Evolutionary conservation across 2,888 invertebrate species (phyloP).

Genomic region (Cephalotes varians): DNA sequence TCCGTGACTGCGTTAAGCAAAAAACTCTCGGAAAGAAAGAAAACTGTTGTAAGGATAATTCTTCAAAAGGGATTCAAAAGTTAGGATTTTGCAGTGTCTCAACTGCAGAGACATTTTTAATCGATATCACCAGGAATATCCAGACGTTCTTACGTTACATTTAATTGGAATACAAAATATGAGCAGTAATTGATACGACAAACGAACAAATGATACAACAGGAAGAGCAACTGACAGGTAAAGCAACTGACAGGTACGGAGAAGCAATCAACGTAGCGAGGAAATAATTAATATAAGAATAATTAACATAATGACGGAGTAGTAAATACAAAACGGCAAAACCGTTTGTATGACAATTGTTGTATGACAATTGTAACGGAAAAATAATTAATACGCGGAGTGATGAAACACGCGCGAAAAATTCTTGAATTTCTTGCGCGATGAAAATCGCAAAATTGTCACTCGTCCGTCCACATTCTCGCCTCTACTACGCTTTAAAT

Average conservation of each 20-base stretch:
- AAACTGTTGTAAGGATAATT: neutral
- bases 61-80: neutral
- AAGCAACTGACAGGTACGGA: neutral
- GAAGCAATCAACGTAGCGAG: conserved; percentile 20
- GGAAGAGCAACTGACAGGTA: conserved; percentile 6
- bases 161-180: neutral
- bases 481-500: conserved; percentile 30
- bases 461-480: conserved; percentile 2
- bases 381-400: conserved; percentile 1
- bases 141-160: neutral
- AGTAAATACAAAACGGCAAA: neutral
- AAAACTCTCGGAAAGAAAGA: neutral
- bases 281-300: conserved; percentile 7
- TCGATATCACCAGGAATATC: neutral
- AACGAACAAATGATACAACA: conserved; percentile 17
- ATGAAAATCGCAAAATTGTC: conserved; percentile 14
- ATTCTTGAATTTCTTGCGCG: neutral
- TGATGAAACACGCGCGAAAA: neutral
- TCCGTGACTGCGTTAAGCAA: neutral
- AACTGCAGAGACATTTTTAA: neutral
- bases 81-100: neutral
- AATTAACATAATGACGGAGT: conserved; percentile 19
- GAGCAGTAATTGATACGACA: neutral
- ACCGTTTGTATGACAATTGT: neutral
- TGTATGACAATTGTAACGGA: too few relatives aligned